Evolutionary conservation across 2,113 vertebrate genomes (phyloP).

Genomic region (Takifugu bimaculatus): DNA sequence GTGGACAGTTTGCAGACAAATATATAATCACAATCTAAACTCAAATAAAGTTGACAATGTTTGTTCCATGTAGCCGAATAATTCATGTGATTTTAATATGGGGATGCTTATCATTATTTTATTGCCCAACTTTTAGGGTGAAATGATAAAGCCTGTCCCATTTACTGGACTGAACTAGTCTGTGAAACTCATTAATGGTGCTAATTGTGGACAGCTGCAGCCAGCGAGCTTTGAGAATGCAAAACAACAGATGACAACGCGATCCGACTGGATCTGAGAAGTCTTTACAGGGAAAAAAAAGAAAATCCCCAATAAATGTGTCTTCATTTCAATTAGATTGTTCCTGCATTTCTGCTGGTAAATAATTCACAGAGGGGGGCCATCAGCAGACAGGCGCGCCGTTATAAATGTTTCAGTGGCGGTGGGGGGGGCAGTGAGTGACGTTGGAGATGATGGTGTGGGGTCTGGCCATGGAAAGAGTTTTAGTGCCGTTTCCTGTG

Average conservation of each 20-base stretch:
- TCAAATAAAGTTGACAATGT: no score
- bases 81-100: conserved; percentile 12
- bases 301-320: conserved; percentile 41
- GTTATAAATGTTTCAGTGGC: conserved; percentile 68
- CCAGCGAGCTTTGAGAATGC: conserved; percentile 17
- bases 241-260: conserved; percentile 21
- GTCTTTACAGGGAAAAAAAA: conserved; percentile 15
- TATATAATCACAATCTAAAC: no score
- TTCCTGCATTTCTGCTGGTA: conserved; percentile 65
- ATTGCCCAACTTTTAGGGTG: no score
- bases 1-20: no score
- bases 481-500: conserved; percentile 57
- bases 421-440: conserved; percentile 52
- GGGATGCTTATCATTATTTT: no score
- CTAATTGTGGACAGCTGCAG: conserved; percentile 44
- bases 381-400: conserved; percentile 66
- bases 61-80: no score
- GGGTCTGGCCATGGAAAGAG: conserved; percentile 47
- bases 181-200: conserved; percentile 33
- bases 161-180: no score
- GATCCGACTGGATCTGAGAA: conserved; percentile 26
- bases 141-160: no score
- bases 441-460: conserved; percentile 52
- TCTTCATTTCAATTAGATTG: conserved; percentile 65
- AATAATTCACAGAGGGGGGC: conserved; percentile 68